Base-by-base conservation (phyloP, 1,140 invertebrate genomes). In the Drosophila suzukii region DNA sequence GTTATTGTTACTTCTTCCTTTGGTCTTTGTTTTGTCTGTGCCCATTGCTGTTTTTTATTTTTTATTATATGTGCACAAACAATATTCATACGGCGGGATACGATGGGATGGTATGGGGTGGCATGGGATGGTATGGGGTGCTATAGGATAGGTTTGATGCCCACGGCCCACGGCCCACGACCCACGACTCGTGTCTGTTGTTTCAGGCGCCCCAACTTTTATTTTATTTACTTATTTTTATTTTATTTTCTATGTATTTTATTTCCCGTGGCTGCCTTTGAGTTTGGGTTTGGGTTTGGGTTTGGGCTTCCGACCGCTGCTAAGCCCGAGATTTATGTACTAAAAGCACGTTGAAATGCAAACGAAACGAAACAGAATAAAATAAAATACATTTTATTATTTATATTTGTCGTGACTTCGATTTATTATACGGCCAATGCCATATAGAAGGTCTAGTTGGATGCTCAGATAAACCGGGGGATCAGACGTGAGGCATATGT, bases 351-450 rank as follows among this genome's bases (percentile, higher is more conserved):
- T 79, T 82, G 82, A 86, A 86, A 86, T 86, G 82, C 82, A 85
- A 81, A 84, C 39, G 63, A 46, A 20, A 41, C 36, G 49, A 36
- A 79, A 79, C 71, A 60, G 73, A 86, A 82, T 85, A 78, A 85
- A 86, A 88, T 84, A 84, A 84, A 84, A 83, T 83, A 80, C 81
- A 88, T 88, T 82, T 88, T 86, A 86, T 86, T 86, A 86, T 86
- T 86, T 86, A 86, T 86, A 88, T 86, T 88, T 88, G 83, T 86
- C 83, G 70, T 86, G 83, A 86, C 83, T 86, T 86, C 83, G 83
- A 86, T 86, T 86, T 86, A 86, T 86, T 85, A 81, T 78, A 66
- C 46, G 62, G 59, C 77, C 73, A 73, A 58, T 47, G 43, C 79
- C 43, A 38, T 50, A 54, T 46, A 75, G 70, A 50, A 44, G 30